Evolutionary conservation across 2,113 vertebrate genomes (phyloP).

Genomic region (Noctilio leporinus): DNA sequence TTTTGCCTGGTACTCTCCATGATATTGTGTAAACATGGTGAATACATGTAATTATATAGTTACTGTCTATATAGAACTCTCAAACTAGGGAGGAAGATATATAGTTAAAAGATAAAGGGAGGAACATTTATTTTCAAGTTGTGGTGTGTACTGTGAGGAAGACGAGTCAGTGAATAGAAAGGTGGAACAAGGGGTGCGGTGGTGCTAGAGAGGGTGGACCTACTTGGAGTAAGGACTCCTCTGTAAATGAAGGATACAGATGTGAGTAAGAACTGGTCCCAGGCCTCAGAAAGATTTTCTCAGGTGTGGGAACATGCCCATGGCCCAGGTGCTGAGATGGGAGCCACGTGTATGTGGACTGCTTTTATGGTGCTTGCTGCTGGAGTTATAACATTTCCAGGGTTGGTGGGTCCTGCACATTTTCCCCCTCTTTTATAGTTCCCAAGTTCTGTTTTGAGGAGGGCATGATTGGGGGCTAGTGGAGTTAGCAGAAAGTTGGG

Average conservation of each 20-base stretch:
- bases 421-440: neutral
- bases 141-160: neutral
- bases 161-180: neutral
- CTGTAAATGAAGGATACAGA: neutral
- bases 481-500: neutral
- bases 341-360: neutral
- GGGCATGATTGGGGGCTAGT: neutral
- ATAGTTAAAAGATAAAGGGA: neutral
- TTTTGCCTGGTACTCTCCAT: neutral
- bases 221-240: neutral
- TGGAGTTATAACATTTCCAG: neutral
- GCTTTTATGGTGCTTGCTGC: neutral
- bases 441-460: neutral
- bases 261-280: neutral
- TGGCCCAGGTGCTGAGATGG: neutral
- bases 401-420: neutral
- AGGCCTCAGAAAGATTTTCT: neutral
- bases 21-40: neutral
- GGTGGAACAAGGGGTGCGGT: neutral
- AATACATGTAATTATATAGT: neutral
- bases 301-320: neutral
- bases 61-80: neutral
- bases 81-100: neutral
- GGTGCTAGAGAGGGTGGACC: neutral
- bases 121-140: neutral